Evolutionary conservation across 1,140 invertebrate genomes (phyloP).

Genomic region (Camponotus vicinus): DNA sequence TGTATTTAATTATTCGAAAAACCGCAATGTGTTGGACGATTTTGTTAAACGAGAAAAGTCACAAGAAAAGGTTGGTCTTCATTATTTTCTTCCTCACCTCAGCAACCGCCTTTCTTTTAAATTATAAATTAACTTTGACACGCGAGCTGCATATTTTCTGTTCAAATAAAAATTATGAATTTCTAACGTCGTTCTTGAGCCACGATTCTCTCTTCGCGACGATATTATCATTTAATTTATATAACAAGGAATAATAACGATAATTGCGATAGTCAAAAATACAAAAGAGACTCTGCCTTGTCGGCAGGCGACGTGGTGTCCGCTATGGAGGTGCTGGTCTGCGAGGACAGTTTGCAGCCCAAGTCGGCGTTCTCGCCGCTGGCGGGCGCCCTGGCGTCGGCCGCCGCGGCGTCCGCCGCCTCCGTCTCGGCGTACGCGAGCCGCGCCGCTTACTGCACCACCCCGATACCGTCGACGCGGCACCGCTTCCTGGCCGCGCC

Average conservation of each 20-base stretch:
- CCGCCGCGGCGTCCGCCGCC: slow-evolving; percentile 87
- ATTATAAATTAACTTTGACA: not conserved
- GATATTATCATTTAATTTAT: not conserved
- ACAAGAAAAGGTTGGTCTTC: not conserved
- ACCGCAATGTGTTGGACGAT: not conserved
- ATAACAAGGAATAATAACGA: no score
- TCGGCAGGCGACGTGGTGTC: slow-evolving; percentile 93
- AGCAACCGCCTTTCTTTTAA: not conserved
- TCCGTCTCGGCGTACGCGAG: slow-evolving; percentile 86
- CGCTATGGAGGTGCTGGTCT: slow-evolving; percentile 95
- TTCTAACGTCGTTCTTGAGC: no score
- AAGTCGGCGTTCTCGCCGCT: slow-evolving; percentile 92
- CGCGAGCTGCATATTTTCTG: not conserved
- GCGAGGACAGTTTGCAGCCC: slow-evolving; percentile 88
- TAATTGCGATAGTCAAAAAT: not conserved
- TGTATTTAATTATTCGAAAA: not conserved
- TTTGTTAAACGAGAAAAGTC: not conserved
- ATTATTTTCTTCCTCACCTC: not conserved
- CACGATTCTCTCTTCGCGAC: not conserved
- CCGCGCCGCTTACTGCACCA: slow-evolving; percentile 84
- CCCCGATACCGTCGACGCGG: slow-evolving; percentile 86
- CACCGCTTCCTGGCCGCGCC: slow-evolving; percentile 91
- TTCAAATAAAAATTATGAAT: not conserved
- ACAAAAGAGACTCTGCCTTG: slow-evolving; percentile 39
- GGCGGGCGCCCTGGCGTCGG: slow-evolving; percentile 87